These are phyloP conservation scores for Cairina moschata DNA, from an alignment of 2,113 vertebrate species.

Conservation along the genomic window DNA sequence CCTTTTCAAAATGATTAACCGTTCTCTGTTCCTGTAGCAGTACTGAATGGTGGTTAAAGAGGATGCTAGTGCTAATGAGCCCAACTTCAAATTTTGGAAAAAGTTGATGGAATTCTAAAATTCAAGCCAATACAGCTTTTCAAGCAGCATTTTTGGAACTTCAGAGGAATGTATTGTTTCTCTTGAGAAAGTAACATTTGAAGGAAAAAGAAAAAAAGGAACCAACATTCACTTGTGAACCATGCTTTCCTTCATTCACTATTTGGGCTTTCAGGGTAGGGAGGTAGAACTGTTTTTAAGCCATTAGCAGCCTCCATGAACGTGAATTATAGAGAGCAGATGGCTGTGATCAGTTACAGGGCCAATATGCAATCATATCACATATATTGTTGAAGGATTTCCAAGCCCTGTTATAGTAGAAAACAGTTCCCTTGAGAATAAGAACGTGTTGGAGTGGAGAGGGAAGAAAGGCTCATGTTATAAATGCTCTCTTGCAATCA, in stretches of 20 bases:
- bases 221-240: not conserved
- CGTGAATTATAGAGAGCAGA: not conserved
- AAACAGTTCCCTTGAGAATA: not conserved
- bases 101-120: not conserved
- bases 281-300: not conserved
- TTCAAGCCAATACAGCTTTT: not conserved
- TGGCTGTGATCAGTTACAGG: not conserved
- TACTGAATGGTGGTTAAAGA: not conserved
- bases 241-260: not conserved
- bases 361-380: not conserved
- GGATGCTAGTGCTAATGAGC: not conserved
- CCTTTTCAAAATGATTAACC: not conserved
- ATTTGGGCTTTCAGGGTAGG: accelerated
- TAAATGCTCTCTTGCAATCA: not conserved
- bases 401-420: not conserved
- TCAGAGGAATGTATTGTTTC: not conserved
- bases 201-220: not conserved
- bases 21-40: not conserved
- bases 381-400: not conserved
- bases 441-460: not conserved
- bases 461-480: not conserved
- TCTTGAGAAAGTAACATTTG: not conserved
- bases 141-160: not conserved
- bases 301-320: not conserved
- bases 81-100: not conserved